Evolutionary conservation across 2,797 vertebrate genomes (phyloP).

Genomic region (Phataginus tricuspis): DNA sequence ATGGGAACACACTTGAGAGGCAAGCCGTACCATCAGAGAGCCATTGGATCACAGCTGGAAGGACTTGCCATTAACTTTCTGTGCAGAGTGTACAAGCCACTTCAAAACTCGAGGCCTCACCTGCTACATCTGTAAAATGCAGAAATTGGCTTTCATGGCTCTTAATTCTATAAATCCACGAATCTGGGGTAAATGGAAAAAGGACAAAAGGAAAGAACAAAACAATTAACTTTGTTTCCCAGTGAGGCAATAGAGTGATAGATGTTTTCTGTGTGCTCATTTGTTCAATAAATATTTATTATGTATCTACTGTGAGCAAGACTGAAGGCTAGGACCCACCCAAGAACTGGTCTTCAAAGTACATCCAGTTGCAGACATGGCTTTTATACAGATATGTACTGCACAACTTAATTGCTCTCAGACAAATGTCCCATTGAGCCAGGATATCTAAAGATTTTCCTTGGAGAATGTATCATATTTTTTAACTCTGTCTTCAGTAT

Average conservation of each 20-base stretch:
- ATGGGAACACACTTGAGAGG: neutral
- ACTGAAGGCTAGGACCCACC: neutral
- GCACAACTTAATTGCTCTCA: conserved; percentile 49
- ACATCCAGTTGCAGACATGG: neutral
- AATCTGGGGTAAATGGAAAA: neutral
- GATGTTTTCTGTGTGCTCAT: neutral
- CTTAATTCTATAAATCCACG: neutral
- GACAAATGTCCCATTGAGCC: neutral
- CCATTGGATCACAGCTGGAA: neutral
- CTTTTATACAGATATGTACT: neutral
- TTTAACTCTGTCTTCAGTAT: conserved; percentile 49
- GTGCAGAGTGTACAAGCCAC: neutral
- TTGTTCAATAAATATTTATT: conserved; percentile 45
- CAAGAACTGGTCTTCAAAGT: conserved; percentile 29
- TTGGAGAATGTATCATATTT: conserved; percentile 53
- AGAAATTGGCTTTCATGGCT: neutral
- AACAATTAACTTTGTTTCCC: neutral
- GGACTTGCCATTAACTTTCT: neutral
- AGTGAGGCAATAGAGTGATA: neutral
- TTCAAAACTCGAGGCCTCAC: neutral
- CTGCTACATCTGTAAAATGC: neutral
- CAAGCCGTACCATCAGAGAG: neutral
- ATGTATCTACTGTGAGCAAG: neutral
- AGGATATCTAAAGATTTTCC: conserved; percentile 30
- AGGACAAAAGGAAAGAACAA: neutral